Base-by-base conservation (phyloP, 2,888 invertebrate species). In the Dorcus hopei region DNA sequence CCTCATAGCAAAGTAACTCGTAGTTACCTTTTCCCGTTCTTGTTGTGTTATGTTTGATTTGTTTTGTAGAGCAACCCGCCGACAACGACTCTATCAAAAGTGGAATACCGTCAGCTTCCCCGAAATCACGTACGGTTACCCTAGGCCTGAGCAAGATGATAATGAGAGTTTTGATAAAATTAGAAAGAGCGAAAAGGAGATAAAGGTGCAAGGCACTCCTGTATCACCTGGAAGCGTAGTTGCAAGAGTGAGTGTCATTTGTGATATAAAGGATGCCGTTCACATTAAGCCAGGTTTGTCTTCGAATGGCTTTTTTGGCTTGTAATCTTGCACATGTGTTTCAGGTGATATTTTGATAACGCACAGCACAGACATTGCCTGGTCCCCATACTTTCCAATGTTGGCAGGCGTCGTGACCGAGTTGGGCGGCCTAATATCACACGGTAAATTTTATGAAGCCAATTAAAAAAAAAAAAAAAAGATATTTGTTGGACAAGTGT, bases 361-460 rank as follows among this genome's bases (percentile, higher is more conserved):
- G 0, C 83, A 82, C 66, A 84, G 85, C 43, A 92, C 92, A 0
- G 93, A 93, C 72, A 88, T 93, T 64, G 91, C 90, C 1, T 93
- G 93, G 93, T 87, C 89, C 2, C 91, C 92, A 0, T 92, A 91
- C 78, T 93, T 93, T 75, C 90, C 91, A 0, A 82, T 92, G 49
- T 74, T 93, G 14, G 80, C 85, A 0, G 93, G 92, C 7, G 83
- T 93, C 49, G 88, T 91, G 7, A 93, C 92, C 0, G 93, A 93
- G 75, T 80, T 91, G 0, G 93, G 93, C 0, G 93, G 93, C 33
- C 81, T 93, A 3, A 86, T 92, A 65, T 92, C 92, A 39, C 92
- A 93, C 70, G 93, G 90, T 89, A 76, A 58, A 16, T 48, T 19
- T 19, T 14, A 14, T 14, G 14, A 14, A 14, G 14, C 14, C 14